A percentile compares a stretch with the other conserved stretches of the same genome.
phyloP scores from a whole-genome alignment of 2,888 invertebrate genomes.

The Ennomos quercinarius region DNA sequence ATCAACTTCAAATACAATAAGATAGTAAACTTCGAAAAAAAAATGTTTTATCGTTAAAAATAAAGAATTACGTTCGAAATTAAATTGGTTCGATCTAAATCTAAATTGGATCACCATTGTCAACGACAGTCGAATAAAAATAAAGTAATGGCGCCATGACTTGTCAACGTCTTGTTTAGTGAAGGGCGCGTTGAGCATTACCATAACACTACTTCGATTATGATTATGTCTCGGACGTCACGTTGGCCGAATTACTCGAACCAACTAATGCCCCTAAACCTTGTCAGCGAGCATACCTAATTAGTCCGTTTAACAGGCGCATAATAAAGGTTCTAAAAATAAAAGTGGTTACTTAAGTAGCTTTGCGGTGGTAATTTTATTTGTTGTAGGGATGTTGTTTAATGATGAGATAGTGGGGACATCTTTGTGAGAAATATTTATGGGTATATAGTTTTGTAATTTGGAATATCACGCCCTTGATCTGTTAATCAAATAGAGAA shows the following conservation, averaged over 20 bases:
- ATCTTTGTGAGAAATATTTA: no score
- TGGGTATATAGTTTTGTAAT: no score
- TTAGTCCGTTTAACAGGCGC: constrained; percentile 52
- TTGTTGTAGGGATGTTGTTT: constrained; percentile 29
- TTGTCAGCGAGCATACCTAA: constrained; percentile 59
- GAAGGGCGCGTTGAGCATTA: constrained; percentile 35
- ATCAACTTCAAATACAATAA: no score
- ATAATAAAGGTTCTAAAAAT: constrained; percentile 43
- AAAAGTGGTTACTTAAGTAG: constrained; percentile 34
- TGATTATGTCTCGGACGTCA: constrained; percentile 53
- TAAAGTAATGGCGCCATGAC: constrained; percentile 59
- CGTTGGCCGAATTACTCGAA: constrained; percentile 61
- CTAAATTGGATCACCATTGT: constrained; percentile 28
- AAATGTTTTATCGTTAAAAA: no score
- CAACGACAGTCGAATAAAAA: constrained; percentile 55
- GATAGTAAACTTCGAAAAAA: no score
- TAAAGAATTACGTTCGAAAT: background rate
- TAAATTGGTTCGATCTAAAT: background rate
- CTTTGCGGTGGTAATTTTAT: constrained; percentile 29
- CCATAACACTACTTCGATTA: constrained; percentile 54
- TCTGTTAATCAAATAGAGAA: no score
- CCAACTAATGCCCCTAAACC: constrained; percentile 55
- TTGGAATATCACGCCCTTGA: no score
- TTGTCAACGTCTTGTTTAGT: constrained; percentile 54
- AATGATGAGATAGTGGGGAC: constrained; percentile 15